Base-by-base conservation (phyloP, 1,140 invertebrate species). In the Aphelenchoides fujianensis region DNA sequence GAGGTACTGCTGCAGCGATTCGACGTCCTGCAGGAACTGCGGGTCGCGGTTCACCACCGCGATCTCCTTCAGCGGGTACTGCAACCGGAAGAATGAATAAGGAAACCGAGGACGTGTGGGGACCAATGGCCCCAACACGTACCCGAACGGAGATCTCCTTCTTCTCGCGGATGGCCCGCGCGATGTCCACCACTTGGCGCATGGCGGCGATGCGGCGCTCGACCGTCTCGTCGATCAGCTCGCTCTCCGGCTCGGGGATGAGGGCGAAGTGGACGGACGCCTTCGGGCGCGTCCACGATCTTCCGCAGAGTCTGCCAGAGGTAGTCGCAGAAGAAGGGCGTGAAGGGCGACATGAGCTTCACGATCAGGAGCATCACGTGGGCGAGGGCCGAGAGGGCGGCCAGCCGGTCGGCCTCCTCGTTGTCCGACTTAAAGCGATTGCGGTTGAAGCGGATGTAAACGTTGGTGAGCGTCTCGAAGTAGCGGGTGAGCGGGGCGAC, bases 391-490 rank as follows among this genome's bases (percentile, higher is more conserved):
- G 92, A 90, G 31, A 98, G 85, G 0, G 94, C 93, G 53, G 90
- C 86, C 59, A 90, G 87, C 81, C 93, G 94, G 81, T 98, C 94
- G 16, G 89, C 86, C 1, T 89, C 86, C 76, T 36, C 48, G 63
- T 64, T 67, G 9, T 79, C 69, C 7, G 54, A 86, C 86, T 90
- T 96, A 41, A 98, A 88, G 57, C 96, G 88, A 80, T 90, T 91
- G 63, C 96, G 89, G 85, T 98, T 98, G 89, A 98, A 92, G 69
- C 95, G 88, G 5, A 99, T 94, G 84, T 98, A 97, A 94, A 95
- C 97, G 85, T 98, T 99, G 2, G 95, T 98, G 1, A 99, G 88
- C 83, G 97, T 92, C 82, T 98, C 94, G 75, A 98, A 94, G 85
- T 95, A 98, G 84, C 95, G 94, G 0, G 97, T 91, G 12, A 99